A percentile compares a stretch with the other conserved stretches of the same genome.
phyloP scores from a whole-genome alignment of 1,140 invertebrate species.

The Pseudachorutes palmiensis region DNA sequence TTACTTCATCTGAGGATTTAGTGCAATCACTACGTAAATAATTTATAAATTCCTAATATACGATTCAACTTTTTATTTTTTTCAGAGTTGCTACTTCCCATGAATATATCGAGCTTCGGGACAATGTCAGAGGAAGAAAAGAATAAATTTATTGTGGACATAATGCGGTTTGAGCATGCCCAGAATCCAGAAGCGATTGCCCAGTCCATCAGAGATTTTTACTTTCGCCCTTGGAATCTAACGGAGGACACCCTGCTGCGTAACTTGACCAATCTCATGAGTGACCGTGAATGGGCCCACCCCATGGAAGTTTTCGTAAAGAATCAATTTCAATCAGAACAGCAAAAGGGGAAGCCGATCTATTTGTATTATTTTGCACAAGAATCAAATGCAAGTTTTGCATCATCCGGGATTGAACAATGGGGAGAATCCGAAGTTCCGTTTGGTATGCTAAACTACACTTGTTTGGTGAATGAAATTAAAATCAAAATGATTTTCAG shows the following conservation, averaged over 20 bases:
- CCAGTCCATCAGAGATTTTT: neutral
- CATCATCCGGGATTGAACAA: neutral
- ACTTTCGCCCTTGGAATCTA: neutral
- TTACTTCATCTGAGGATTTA: constrained; percentile 15
- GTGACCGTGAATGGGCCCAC: neutral
- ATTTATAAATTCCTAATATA: neutral
- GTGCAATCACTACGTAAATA: neutral
- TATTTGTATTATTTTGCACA: neutral
- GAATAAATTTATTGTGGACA: neutral
- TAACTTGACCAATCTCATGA: neutral
- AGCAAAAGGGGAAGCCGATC: neutral
- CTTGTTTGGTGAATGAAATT: neutral
- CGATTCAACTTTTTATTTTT: constrained; percentile 1
- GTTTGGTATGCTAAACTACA: neutral
- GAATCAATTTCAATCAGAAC: neutral
- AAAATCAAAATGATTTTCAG: neutral
- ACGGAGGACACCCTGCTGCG: neutral
- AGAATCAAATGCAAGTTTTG: neutral
- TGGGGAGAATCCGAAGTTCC: neutral
- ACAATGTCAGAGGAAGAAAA: neutral
- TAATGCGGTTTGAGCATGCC: neutral
- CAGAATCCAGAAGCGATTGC: neutral
- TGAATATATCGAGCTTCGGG: neutral
- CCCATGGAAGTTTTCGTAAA: neutral
- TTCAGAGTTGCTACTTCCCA: neutral